Evolutionary conservation across 1,140 invertebrate genomes (phyloP), one percentile per base, ranked within the genome.

Genomic region (Aporrectodea caliginosa): DNA sequence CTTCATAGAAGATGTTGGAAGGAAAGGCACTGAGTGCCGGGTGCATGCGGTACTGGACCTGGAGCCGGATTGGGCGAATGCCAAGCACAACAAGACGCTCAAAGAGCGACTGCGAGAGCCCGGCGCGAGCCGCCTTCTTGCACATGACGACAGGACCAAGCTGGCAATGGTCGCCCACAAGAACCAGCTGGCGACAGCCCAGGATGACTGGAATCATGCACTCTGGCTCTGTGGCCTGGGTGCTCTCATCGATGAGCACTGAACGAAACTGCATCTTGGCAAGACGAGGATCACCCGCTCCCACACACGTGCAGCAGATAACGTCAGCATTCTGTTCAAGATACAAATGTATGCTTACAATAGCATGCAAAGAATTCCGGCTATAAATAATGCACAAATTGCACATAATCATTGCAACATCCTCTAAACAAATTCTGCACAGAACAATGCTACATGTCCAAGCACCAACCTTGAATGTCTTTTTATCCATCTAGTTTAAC

Each of bases 1-100:
- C 98, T 87, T 99, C 98, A 87, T 99, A 99, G 87, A 99, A 99
- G 88, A 99, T 98, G 87, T 99, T 99, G 0, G 97, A 99, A 0
- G 98, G 98, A 86, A 99, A 99, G 70, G 95, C 91, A 0, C 95
- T 97, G 0, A 99, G 90, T 84, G 97, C 95, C 0, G 98, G 98
- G 83, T 91, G 90, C 98, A 99, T 99, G 77, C 98, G 92, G 87
- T 99, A 99, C 86, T 99, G 98, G 0, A 99, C 98, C 81, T 89
- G 88, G 68, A 89, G 83, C 29, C 87, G 81, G 69, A 88, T 88
- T 22, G 87, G 88, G 58, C 87, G 82, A 35, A 86, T 88, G 0
- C 98, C 96, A 1, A 99, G 90, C 0, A 99, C 95, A 0, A 99
- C 98, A 0, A 99, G 90, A 22, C 98, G 90, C 87, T 99, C 98